phyloP scores from a whole-genome alignment of 2,113 vertebrate species.

The Ammodramus savannarum region DNA sequence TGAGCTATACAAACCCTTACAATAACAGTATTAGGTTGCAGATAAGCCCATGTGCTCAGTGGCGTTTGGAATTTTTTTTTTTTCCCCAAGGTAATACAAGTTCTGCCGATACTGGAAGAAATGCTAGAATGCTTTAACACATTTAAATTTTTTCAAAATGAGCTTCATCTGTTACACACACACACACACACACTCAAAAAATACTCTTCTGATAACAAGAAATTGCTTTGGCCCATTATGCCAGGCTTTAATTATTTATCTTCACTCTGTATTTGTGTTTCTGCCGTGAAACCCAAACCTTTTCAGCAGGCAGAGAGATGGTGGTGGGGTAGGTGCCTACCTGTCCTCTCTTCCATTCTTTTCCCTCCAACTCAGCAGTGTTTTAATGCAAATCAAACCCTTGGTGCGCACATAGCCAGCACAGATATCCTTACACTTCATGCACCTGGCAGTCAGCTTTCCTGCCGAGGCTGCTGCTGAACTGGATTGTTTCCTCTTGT shows the following conservation, averaged over 20 bases:
- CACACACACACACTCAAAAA: background rate
- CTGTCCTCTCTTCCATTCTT: background rate
- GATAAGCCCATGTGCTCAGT: conserved; percentile 38
- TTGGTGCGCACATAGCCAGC: background rate
- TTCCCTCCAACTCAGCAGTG: background rate
- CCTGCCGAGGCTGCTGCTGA: background rate
- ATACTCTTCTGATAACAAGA: background rate
- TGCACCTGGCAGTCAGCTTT: conserved; percentile 5
- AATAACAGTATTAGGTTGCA: conserved; percentile 59
- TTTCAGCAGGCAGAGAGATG: background rate
- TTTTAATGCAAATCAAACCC: conserved; percentile 29
- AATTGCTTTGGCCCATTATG: background rate
- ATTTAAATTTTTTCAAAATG: conserved; percentile 12
- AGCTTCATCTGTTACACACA: background rate
- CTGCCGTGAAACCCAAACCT: conserved; percentile 32
- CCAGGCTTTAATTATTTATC: conserved; percentile 54
- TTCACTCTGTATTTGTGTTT: conserved; percentile 3
- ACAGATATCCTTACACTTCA: conserved; percentile 14
- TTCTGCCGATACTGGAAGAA: background rate
- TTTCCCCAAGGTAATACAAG: background rate
- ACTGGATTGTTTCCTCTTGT: background rate
- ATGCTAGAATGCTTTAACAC: background rate
- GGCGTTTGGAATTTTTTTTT: background rate
- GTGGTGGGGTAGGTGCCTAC: background rate
- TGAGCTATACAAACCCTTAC: conserved; percentile 55